These are phyloP conservation scores for Zeuzera pyrina DNA, from an alignment of 2,888 invertebrate genomes.

Conservation along the genomic window DNA sequence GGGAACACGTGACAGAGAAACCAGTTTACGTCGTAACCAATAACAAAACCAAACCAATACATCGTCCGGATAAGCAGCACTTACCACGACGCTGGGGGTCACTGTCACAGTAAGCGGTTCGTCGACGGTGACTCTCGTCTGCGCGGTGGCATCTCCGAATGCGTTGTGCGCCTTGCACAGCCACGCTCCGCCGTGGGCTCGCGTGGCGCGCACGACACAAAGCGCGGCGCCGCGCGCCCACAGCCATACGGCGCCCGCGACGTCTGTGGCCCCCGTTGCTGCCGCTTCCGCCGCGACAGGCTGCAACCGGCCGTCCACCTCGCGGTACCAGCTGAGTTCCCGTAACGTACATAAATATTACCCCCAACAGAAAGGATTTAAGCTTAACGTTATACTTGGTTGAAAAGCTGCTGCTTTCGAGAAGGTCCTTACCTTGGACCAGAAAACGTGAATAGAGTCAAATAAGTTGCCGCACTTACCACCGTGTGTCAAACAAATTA, in stretches of 20 bases:
- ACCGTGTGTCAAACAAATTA: too few species aligned
- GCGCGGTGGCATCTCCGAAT: slow-evolving; percentile 77
- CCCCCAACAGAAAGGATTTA: too few species aligned
- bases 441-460: too few species aligned
- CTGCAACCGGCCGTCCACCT: slow-evolving; percentile 58
- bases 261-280: slow-evolving; percentile 26
- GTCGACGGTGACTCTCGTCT: slow-evolving; percentile 74
- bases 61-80: too few species aligned
- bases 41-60: too few species aligned
- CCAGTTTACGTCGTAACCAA: too few species aligned
- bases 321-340: slow-evolving; percentile 28
- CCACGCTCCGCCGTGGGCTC: slow-evolving; percentile 77
- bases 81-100: slow-evolving; percentile 72
- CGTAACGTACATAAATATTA: too few species aligned
- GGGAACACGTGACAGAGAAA: too few species aligned
- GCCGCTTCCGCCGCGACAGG: slow-evolving; percentile 18
- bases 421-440: too few species aligned
- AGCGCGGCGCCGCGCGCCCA: slow-evolving; percentile 82
- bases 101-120: slow-evolving; percentile 75
- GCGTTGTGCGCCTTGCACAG: slow-evolving; percentile 80
- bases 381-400: too few species aligned
- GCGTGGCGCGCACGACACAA: slow-evolving; percentile 76
- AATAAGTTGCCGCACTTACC: too few species aligned
- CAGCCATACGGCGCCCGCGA: slow-evolving; percentile 74
- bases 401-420: too few species aligned